These are phyloP conservation scores for Amphilophus citrinellus DNA, from an alignment of 2,113 vertebrate species.

Conservation along the genomic window DNA sequence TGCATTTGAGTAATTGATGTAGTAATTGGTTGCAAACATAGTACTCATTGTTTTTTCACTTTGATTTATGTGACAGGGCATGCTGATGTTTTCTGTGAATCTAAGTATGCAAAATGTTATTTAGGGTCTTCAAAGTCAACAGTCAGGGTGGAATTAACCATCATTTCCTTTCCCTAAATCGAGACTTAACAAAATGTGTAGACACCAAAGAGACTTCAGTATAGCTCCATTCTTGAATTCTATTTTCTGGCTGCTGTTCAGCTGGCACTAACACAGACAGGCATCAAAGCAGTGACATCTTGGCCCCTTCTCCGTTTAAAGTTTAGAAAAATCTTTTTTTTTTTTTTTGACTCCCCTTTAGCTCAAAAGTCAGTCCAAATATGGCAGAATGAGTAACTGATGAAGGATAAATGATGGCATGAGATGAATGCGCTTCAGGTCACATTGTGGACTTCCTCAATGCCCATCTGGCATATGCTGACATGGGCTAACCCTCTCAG, in stretches of 20 bases:
- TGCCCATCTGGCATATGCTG: constrained; percentile 62
- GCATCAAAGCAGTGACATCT: constrained; percentile 2
- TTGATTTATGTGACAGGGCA: background rate
- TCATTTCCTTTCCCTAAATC: constrained; percentile 1
- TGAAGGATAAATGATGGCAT: constrained; percentile 46
- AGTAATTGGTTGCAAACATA: background rate
- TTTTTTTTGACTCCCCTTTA: constrained; percentile 2
- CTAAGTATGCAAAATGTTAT: background rate
- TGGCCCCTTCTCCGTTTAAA: constrained; percentile 4
- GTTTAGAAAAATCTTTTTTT: background rate
- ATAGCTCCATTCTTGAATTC: constrained; percentile 14
- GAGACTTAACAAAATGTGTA: constrained; percentile 8
- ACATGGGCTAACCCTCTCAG: constrained; percentile 40
- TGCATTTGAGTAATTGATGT: background rate
- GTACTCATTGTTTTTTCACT: background rate
- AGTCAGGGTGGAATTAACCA: constrained; percentile 10
- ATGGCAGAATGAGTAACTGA: constrained; percentile 28
- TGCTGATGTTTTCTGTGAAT: background rate
- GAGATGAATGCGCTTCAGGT: constrained; percentile 47
- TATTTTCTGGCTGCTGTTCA: constrained; percentile 6
- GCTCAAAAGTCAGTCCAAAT: constrained; percentile 14
- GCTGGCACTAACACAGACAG: background rate
- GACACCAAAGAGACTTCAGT: background rate
- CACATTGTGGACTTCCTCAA: constrained; percentile 44
- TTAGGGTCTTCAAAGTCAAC: background rate